Evolutionary conservation across 1,140 invertebrate genomes (phyloP).

Genomic region (Drosophila fuyamai): DNA sequence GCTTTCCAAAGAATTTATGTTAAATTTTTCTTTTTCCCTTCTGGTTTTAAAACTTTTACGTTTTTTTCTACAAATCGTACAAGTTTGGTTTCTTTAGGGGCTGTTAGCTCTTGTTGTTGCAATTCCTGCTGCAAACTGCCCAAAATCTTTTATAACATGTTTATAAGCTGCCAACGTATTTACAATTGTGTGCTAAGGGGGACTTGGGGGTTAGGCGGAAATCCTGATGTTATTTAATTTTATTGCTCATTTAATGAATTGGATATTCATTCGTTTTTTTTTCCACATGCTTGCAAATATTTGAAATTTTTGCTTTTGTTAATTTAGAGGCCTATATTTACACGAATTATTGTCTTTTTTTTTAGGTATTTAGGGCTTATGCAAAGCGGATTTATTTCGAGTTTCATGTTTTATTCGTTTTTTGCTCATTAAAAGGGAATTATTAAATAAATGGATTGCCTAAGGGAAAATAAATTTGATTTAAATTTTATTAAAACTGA

Average conservation of each 20-base stretch:
- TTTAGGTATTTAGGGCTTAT: too few relatives aligned
- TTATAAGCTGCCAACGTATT: slow-evolving; percentile 33
- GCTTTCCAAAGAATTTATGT: slow-evolving; percentile 48
- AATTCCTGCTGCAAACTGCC: slow-evolving; percentile 5
- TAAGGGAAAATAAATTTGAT: too few relatives aligned
- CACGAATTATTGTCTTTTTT: too few relatives aligned
- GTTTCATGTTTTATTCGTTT: too few relatives aligned
- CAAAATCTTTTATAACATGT: slow-evolving; percentile 28
- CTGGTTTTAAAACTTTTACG: slow-evolving; percentile 4
- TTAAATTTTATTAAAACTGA: too few relatives aligned
- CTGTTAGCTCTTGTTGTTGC: slow-evolving; percentile 17
- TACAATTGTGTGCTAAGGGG: slow-evolving; percentile 13
- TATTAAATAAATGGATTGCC: too few relatives aligned
- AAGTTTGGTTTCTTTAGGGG: slow-evolving; percentile 20
- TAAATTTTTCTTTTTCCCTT: slow-evolving; percentile 30
- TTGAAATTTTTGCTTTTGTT: slow-evolving; percentile 7
- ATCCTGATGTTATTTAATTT: slow-evolving; percentile 35
- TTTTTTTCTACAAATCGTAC: slow-evolving; percentile 1
- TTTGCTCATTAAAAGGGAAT: too few relatives aligned
- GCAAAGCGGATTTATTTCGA: too few relatives aligned
- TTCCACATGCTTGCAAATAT: background rate
- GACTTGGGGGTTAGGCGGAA: background rate
- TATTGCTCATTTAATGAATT: slow-evolving; percentile 40
- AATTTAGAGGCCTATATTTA: too few relatives aligned
- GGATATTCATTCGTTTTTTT: slow-evolving; percentile 17